Evolutionary conservation across 2,113 vertebrate genomes (phyloP).

Genomic region (Misgurnus anguillicaudatus): DNA sequence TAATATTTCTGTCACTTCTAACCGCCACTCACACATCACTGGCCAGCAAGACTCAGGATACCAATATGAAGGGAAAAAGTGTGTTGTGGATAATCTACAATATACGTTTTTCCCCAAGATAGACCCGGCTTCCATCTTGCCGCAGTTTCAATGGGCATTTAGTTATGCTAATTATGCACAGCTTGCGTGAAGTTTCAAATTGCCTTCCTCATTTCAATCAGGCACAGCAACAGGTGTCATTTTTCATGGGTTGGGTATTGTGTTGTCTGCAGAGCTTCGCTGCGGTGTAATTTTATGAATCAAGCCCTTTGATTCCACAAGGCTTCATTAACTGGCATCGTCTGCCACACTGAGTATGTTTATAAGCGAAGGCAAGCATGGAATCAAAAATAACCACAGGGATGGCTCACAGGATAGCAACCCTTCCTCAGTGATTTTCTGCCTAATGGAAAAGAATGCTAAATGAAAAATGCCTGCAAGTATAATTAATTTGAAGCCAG

Average conservation of each 20-base stretch:
- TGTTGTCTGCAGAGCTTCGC: constrained; percentile 4
- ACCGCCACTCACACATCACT: not conserved
- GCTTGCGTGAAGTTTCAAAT: constrained; percentile 32
- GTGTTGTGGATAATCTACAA: not conserved
- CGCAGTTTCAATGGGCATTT: constrained; percentile 14
- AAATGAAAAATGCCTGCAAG: not conserved
- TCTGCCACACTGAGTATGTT: not conserved
- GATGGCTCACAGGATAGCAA: not conserved
- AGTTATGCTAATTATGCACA: constrained; percentile 20
- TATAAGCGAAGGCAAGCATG: not conserved
- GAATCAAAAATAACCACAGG: not conserved
- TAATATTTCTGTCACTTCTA: constrained; percentile 27
- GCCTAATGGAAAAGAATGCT: not conserved
- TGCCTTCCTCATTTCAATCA: constrained; percentile 40
- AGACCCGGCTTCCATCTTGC: not conserved
- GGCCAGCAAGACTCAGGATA: constrained; percentile 16
- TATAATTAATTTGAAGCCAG: not conserved
- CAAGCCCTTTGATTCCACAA: constrained; percentile 29
- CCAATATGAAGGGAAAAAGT: not conserved
- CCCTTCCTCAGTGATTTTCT: not conserved
- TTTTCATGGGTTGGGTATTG: constrained; percentile 13
- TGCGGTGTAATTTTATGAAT: not conserved
- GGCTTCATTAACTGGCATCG: constrained; percentile 19
- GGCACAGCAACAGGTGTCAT: constrained; percentile 28
- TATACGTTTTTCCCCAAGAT: too few species aligned